Conservation (phyloP, 2,113 vertebrate species). For the Gasterosteus nipponicus region DNA sequence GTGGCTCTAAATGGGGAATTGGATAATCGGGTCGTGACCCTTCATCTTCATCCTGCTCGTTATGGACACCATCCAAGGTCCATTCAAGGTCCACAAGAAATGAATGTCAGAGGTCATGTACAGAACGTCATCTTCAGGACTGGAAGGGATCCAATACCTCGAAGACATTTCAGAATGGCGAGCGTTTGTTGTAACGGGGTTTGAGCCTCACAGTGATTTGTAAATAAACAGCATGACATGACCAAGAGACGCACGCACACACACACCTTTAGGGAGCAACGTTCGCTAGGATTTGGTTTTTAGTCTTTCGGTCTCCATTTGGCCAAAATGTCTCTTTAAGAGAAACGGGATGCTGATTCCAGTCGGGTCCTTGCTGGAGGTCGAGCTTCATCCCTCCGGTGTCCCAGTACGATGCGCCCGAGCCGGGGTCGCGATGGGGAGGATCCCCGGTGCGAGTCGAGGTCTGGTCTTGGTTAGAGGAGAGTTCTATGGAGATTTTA, state of each 20-base stretch:
- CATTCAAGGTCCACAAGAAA: background rate
- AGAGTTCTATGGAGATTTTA: slow-evolving; percentile 37
- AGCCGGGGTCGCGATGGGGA: background rate
- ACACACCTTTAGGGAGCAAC: background rate
- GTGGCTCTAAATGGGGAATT: background rate
- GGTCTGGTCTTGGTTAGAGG: background rate
- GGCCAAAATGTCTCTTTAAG: slow-evolving; percentile 8
- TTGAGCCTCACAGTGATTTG: background rate
- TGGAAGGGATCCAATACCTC: background rate
- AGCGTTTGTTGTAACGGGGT: background rate
- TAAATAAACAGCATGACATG: too few species aligned
- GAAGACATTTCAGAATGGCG: background rate
- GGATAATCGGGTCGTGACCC: background rate
- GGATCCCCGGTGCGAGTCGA: background rate
- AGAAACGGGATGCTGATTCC: slow-evolving; percentile 18
- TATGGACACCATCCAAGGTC: background rate
- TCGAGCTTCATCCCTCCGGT: slow-evolving; percentile 16
- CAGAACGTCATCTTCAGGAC: background rate
- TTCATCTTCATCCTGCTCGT: background rate
- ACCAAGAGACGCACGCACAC: too few species aligned
- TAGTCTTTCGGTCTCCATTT: background rate
- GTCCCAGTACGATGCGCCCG: slow-evolving; percentile 16
- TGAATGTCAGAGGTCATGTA: slow-evolving; percentile 3
- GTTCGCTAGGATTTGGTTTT: background rate
- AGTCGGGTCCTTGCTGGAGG: slow-evolving; percentile 12